Conservation (phyloP, 2,888 invertebrate species). For the Dione juno region DNA sequence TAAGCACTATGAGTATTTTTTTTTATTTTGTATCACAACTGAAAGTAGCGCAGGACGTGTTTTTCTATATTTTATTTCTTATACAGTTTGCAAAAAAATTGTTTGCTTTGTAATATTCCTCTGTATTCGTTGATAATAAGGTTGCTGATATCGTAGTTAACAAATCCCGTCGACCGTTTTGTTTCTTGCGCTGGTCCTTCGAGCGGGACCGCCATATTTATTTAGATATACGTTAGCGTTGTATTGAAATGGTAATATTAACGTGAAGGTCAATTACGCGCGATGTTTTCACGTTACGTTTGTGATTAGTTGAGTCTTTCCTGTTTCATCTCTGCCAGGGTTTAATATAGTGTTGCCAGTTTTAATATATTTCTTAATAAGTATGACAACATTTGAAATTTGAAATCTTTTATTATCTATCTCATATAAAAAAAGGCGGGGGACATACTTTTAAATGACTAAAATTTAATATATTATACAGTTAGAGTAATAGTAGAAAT, state of each 20-base stretch:
- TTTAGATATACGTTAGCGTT: slow-evolving; percentile 60
- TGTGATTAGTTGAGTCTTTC: slow-evolving; percentile 35
- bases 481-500: slow-evolving; percentile 11
- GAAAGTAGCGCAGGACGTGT: slow-evolving; percentile 7
- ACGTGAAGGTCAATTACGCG: slow-evolving; percentile 45
- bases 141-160: neutral
- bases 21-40: neutral
- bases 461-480: slow-evolving; percentile 15
- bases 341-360: slow-evolving; percentile 34
- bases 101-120: neutral
- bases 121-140: neutral
- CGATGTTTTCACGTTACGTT: slow-evolving; percentile 41
- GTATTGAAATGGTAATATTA: slow-evolving; percentile 49
- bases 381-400: slow-evolving; percentile 3
- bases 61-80: neutral
- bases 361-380: slow-evolving; percentile 1
- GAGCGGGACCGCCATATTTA: slow-evolving; percentile 55
- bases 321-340: slow-evolving; percentile 40
- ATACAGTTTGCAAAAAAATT: neutral
- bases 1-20: neutral
- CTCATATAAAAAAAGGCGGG: neutral
- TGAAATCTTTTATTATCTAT: neutral
- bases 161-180: slow-evolving; percentile 47
- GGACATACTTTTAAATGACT: slow-evolving; percentile 10
- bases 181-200: slow-evolving; percentile 40